A percentile compares a stretch with the other conserved stretches of the same genome.
Conservation (phyloP, 2,113 vertebrate genomes). For the Merops nubicus region DNA sequence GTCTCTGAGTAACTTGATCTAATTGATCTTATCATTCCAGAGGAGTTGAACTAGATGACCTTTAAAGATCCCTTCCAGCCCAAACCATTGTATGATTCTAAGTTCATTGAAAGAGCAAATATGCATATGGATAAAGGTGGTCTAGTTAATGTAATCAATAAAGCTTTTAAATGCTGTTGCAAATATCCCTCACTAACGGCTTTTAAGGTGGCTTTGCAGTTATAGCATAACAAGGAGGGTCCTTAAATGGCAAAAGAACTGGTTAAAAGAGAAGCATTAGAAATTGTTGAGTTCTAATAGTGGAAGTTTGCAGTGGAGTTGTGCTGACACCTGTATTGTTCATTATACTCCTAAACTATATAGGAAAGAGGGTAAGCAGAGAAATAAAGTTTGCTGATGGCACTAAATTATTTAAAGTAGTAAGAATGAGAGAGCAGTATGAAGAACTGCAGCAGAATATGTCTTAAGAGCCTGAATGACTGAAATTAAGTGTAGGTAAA, state of each 20-base stretch:
- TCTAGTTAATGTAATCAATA: not conserved
- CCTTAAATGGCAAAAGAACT: not conserved
- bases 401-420: not conserved
- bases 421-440: not conserved
- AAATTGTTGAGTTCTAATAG: not conserved
- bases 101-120: not conserved
- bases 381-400: not conserved
- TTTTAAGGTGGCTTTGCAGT: not conserved
- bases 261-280: not conserved
- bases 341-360: not conserved
- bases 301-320: not conserved
- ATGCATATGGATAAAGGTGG: not conserved
- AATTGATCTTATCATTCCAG: not conserved
- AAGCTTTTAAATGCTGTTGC: not conserved
- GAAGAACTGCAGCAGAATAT: not conserved
- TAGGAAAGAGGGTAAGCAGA: not conserved
- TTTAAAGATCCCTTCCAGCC: not conserved
- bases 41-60: not conserved
- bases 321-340: not conserved
- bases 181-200: not conserved
- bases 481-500: conserved; percentile 28
- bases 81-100: not conserved
- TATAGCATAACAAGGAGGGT: not conserved
- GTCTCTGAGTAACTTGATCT: not conserved
- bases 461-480: not conserved